Evolutionary conservation across 2,888 invertebrate species (phyloP).

Genomic region (Formica aserva): DNA sequence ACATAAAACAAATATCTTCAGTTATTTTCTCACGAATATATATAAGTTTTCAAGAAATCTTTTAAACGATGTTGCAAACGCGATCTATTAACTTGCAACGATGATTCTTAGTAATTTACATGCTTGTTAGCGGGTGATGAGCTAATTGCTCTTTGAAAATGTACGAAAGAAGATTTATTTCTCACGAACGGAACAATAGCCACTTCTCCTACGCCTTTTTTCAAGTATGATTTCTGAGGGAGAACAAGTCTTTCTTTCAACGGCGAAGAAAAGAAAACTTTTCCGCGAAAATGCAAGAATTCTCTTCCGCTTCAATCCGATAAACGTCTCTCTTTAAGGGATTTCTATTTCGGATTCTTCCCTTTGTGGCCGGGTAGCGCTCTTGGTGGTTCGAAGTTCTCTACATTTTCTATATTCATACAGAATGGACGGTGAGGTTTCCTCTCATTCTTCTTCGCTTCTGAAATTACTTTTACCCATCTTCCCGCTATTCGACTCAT

Average conservation of each 20-base stretch:
- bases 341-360: slow-evolving; percentile 56
- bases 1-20: neutral
- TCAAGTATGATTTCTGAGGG: slow-evolving; percentile 19
- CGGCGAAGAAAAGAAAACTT: slow-evolving; percentile 32
- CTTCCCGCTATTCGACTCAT: slow-evolving; percentile 35
- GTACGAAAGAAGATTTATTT: slow-evolving; percentile 8
- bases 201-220: slow-evolving; percentile 5
- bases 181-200: slow-evolving; percentile 7
- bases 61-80: neutral
- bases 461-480: slow-evolving; percentile 56
- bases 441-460: slow-evolving; percentile 26
- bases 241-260: slow-evolving; percentile 26
- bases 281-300: slow-evolving; percentile 39
- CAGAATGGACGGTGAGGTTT: slow-evolving; percentile 52
- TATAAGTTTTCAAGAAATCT: neutral
- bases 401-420: slow-evolving; percentile 49
- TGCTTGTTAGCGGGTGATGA: slow-evolving; percentile 3
- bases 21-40: neutral
- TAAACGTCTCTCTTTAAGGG: slow-evolving; percentile 53
- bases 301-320: slow-evolving; percentile 47
- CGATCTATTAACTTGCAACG: slow-evolving; percentile 20
- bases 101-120: slow-evolving; percentile 8
- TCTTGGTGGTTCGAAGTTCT: slow-evolving; percentile 39
- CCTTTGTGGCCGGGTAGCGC: slow-evolving; percentile 40
- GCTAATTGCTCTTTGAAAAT: slow-evolving; percentile 31